Base-by-base conservation (phyloP, 2,888 invertebrate genomes). In the Pseudococcus jackbeardsleyi region DNA sequence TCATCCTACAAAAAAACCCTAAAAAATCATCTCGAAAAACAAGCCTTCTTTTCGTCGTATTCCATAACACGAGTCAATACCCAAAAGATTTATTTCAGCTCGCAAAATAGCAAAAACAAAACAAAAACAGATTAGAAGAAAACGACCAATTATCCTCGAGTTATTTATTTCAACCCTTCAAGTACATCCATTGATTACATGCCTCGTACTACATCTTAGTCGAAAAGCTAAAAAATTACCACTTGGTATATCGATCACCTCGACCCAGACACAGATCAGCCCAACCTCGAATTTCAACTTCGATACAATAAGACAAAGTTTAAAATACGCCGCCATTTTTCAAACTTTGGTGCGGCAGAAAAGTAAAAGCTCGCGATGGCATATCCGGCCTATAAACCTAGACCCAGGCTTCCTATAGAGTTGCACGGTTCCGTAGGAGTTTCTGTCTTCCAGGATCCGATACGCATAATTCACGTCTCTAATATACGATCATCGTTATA, bases 401-500 rank as follows among this genome's bases (percentile, higher is more conserved):
- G 26, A 68, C 68, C 26, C 26, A 26, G 68, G 22, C 68, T 68
- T 68, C 68, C 68, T 68, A 26, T 54, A 54, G 68, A 68, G 68
- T 64, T n/a, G 3, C 19, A 54, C n/a, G 15, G 54, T 68, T 68
- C 68, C 68, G 68, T 68, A 54, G 54, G 54, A 68, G 68, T 68
- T 68, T 5, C 68, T 68, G 68, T 68, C 68, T 68, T 68, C 9
- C 26, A 68, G 26, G 26, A 68, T 68, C 68, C 68, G 68, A 68
- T 68, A 68, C 68, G 22, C 68, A 26, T 68, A 26, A 68, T 68
- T 68, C 15, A 26, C 9, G 68, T 26, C 22, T 26, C 22, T 68
- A 68, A 68, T 68, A 68, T 68, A 68, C 68, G 68, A 68, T 68
- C 22, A 68, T 33, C 68, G 68, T 68, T 68, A 68, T 22, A 26